phyloP scores from a whole-genome alignment of 2,797 vertebrate genomes.

The Characodon lateralis region DNA sequence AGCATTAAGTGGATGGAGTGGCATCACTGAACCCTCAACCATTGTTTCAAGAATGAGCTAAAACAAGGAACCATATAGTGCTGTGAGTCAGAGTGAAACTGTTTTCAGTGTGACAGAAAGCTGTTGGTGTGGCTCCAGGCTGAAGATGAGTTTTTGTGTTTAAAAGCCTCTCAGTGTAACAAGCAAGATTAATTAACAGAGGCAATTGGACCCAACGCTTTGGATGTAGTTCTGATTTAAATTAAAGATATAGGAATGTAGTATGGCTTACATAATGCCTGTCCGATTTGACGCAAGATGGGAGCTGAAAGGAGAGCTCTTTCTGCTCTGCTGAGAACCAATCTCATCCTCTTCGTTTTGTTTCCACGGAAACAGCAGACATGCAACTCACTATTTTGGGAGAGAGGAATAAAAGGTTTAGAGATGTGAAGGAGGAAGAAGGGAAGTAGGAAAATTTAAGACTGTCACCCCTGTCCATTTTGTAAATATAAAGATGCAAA shows the following conservation, averaged over 20 bases:
- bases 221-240: not conserved
- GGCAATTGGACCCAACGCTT: not conserved
- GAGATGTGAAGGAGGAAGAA: constrained; percentile 21
- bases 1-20: not conserved
- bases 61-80: not conserved
- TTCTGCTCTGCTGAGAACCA: constrained; percentile 33
- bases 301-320: constrained; percentile 13
- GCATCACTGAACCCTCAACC: not conserved
- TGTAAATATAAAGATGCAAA: constrained; percentile 33
- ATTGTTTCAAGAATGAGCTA: not conserved
- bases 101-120: not conserved
- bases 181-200: not conserved
- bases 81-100: not conserved
- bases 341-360: constrained; percentile 42
- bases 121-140: not conserved
- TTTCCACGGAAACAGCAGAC: constrained; percentile 71
- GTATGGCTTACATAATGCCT: not conserved
- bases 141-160: not conserved
- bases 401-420: constrained; percentile 37
- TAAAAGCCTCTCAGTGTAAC: not conserved
- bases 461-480: constrained; percentile 28
- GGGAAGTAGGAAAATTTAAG: constrained; percentile 12
- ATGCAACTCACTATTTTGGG: constrained; percentile 36
- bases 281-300: constrained; percentile 19
- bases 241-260: not conserved